Conservation (phyloP, 2,113 vertebrate species). For the Sorex fumeus region DNA sequence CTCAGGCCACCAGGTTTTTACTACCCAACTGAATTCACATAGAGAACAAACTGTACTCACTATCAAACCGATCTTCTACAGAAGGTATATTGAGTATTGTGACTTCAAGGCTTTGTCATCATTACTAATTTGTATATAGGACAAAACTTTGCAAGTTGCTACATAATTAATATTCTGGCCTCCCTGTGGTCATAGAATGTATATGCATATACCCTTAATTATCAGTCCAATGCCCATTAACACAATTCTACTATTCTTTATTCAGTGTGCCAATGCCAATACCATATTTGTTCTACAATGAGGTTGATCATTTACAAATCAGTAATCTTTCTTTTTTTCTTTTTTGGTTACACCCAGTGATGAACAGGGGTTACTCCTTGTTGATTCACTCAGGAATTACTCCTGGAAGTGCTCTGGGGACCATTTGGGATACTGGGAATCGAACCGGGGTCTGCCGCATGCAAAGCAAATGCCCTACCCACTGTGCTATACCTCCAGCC, state of each 20-base stretch:
- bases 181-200: not conserved
- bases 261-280: not conserved
- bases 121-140: not conserved
- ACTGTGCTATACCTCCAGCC: too few relatives aligned
- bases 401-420: too few relatives aligned
- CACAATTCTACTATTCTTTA: not conserved
- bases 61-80: not conserved
- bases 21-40: not conserved
- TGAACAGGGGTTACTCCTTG: too few relatives aligned
- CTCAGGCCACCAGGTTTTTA: not conserved
- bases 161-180: not conserved
- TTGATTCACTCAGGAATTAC: too few relatives aligned
- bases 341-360: too few relatives aligned
- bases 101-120: not conserved
- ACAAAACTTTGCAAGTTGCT: not conserved
- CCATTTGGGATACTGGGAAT: too few relatives aligned
- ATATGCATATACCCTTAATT: not conserved
- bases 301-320: not conserved
- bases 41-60: not conserved
- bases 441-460: too few relatives aligned
- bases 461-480: too few relatives aligned
- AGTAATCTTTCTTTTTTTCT: too few relatives aligned
- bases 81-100: accelerated
- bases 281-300: not conserved
- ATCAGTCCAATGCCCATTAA: not conserved